phyloP scores from a whole-genome alignment of 2,888 invertebrate genomes.

The Coleophora flavipennella region DNA sequence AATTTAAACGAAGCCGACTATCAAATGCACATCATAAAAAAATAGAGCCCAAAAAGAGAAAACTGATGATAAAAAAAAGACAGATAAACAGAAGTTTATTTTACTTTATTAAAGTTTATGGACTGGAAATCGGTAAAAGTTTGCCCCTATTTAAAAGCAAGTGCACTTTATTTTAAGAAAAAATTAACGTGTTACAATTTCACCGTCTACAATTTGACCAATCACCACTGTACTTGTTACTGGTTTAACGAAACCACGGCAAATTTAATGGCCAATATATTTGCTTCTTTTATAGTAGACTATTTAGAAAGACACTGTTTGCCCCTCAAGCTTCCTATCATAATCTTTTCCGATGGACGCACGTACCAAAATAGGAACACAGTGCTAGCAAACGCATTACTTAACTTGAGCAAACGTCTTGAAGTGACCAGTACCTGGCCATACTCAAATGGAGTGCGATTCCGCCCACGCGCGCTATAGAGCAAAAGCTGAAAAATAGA shows the following conservation, averaged over 20 bases:
- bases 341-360: slow-evolving; percentile 24
- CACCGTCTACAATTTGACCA: slow-evolving; percentile 15
- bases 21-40: slow-evolving; percentile 14
- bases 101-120: not conserved
- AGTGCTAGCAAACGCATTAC: slow-evolving; percentile 19
- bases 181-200: slow-evolving; percentile 21
- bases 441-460: slow-evolving; percentile 25
- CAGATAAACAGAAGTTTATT: not conserved
- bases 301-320: slow-evolving; percentile 14
- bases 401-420: slow-evolving; percentile 15
- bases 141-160: slow-evolving; percentile 7
- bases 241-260: slow-evolving; percentile 18
- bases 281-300: slow-evolving; percentile 16
- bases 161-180: slow-evolving; percentile 16
- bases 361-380: slow-evolving; percentile 22
- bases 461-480: slow-evolving; percentile 33
- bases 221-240: slow-evolving; percentile 15
- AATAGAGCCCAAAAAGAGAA: slow-evolving; percentile 17
- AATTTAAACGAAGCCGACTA: no score
- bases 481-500: slow-evolving; percentile 27
- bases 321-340: slow-evolving; percentile 2
- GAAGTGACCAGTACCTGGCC: slow-evolving; percentile 19
- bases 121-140: slow-evolving; percentile 6
- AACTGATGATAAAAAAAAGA: slow-evolving; percentile 6
- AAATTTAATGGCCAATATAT: slow-evolving; percentile 17